Percentiles rank a stretch among this genome's conserved stretches.
These are phyloP conservation scores for Meteorus cinctellus DNA, from an alignment of 2,888 invertebrate genomes.

Conservation along the genomic window DNA sequence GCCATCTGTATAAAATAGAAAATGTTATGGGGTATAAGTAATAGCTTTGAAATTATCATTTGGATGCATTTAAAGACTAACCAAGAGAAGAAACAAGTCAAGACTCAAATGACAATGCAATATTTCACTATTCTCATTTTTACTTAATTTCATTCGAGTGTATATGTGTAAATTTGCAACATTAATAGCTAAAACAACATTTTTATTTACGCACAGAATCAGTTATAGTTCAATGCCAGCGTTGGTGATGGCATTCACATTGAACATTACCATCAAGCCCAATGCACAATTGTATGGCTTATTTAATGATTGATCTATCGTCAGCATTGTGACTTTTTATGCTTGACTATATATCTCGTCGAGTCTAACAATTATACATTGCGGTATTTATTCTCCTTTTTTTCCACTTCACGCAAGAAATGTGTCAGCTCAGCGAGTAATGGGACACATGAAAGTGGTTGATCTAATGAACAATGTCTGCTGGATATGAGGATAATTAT, in stretches of 20 bases:
- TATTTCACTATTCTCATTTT: background rate
- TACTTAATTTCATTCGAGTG: background rate
- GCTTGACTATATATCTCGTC: background rate
- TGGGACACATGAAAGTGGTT: constrained; percentile 7
- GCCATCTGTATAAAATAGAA: background rate
- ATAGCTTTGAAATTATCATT: background rate
- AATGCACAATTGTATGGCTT: background rate
- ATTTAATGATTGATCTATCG: background rate
- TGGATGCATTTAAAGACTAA: too few relatives aligned
- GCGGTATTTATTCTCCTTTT: background rate
- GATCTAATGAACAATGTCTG: background rate
- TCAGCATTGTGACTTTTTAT: background rate
- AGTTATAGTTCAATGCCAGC: background rate
- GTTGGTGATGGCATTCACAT: background rate
- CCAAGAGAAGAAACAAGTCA: too few relatives aligned
- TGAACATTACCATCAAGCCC: background rate
- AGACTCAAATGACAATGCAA: background rate
- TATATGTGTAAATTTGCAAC: background rate
- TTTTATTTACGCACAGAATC: background rate
- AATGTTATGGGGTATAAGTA: background rate
- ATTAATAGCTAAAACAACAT: background rate
- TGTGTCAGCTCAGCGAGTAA: background rate
- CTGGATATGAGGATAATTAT: background rate
- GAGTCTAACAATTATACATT: background rate
- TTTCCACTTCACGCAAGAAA: background rate